These are phyloP conservation scores for Hypomecis atomaria DNA, from an alignment of 2,888 invertebrate species.

Conservation along the genomic window DNA sequence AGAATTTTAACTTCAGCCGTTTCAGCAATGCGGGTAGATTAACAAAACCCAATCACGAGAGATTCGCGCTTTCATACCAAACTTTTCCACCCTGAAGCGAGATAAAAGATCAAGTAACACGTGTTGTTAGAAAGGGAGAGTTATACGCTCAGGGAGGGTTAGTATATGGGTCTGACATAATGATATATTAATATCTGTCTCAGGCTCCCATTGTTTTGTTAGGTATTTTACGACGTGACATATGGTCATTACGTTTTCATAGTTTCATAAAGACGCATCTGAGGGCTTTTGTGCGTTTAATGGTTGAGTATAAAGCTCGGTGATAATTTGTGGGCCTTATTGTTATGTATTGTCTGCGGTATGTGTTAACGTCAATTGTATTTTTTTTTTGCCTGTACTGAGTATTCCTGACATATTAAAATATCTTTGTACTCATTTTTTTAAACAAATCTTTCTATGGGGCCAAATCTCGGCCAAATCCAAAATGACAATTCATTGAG, in stretches of 20 bases:
- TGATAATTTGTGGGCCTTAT: slow-evolving; percentile 66
- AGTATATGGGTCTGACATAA: slow-evolving; percentile 81
- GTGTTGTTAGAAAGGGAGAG: slow-evolving; percentile 50
- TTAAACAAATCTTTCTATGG: too few species aligned
- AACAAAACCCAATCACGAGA: slow-evolving; percentile 80
- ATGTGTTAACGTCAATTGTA: slow-evolving; percentile 19
- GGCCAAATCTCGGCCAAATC: too few species aligned
- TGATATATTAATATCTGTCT: slow-evolving; percentile 85
- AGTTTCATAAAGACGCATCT: slow-evolving; percentile 80
- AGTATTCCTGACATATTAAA: too few species aligned
- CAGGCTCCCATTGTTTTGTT: slow-evolving; percentile 80
- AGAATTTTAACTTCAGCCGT: slow-evolving; percentile 75
- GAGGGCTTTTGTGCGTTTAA: slow-evolving; percentile 75
- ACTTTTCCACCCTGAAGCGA: slow-evolving; percentile 69
- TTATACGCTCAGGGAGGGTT: slow-evolving; percentile 55
- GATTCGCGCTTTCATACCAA: slow-evolving; percentile 74
- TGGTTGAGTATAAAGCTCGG: slow-evolving; percentile 64
- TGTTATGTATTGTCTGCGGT: slow-evolving; percentile 44
- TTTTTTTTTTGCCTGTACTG: too few species aligned
- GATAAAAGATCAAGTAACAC: slow-evolving; percentile 41
- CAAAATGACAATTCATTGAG: too few species aligned
- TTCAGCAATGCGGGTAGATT: slow-evolving; percentile 68
- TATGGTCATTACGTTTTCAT: slow-evolving; percentile 84
- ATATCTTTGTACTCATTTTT: too few species aligned
- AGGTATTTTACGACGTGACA: slow-evolving; percentile 82